These are phyloP conservation scores for Ramazzottius varieornatus DNA, from an alignment of 2,888 invertebrate species.

Conservation along the genomic window DNA sequence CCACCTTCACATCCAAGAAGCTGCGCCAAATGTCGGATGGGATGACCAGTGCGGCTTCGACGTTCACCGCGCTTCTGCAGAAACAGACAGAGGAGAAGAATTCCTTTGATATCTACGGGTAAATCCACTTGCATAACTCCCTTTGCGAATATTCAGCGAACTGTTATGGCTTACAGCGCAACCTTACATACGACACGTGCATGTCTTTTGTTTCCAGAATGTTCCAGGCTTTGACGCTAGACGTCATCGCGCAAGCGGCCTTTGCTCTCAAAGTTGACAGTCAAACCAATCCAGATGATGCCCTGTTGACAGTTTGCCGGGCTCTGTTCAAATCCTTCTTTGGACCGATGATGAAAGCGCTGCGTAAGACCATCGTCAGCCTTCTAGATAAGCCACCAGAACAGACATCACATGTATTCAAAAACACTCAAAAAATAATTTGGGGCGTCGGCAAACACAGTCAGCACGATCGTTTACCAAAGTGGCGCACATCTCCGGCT, in stretches of 20 bases:
- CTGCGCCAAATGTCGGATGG: slow-evolving; percentile 25
- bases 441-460: too few relatives aligned
- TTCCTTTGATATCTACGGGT: slow-evolving; percentile 23
- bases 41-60: slow-evolving; percentile 22
- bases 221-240: slow-evolving; percentile 27
- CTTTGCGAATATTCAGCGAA: background rate
- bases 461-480: too few relatives aligned
- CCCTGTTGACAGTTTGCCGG: slow-evolving; percentile 15
- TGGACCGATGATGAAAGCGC: background rate
- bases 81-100: slow-evolving; percentile 14
- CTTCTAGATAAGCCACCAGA: too few relatives aligned
- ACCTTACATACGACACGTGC: too few relatives aligned
- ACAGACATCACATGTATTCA: too few relatives aligned
- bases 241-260: slow-evolving; percentile 27
- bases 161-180: too few relatives aligned
- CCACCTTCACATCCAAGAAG: slow-evolving; percentile 27
- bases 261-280: slow-evolving; percentile 24
- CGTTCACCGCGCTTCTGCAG: slow-evolving; percentile 20
- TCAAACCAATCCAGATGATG: slow-evolving; percentile 20
- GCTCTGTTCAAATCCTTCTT: background rate
- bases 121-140: slow-evolving; percentile 7
- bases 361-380: too few relatives aligned
- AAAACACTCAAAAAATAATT: too few relatives aligned
- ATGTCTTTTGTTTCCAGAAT: slow-evolving; percentile 12
- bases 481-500: too few relatives aligned